Percentiles rank a stretch among this genome's conserved stretches.
Evolutionary conservation across 2,888 invertebrate genomes (phyloP).

Genomic region (Agrypnus murinus): DNA sequence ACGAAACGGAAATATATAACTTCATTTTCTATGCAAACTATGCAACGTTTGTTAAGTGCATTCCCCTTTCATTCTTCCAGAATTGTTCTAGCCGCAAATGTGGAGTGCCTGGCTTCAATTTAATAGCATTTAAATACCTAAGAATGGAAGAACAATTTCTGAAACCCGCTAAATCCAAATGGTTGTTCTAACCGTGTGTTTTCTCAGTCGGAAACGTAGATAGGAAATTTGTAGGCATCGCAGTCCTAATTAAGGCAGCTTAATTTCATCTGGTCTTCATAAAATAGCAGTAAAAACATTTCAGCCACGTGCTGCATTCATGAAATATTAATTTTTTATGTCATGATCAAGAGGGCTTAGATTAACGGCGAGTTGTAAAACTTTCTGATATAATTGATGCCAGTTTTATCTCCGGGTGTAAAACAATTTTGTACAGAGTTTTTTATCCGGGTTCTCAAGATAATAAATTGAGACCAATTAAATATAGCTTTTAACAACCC

Average conservation of each 20-base stretch:
- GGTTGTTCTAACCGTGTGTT: slow-evolving; percentile 2
- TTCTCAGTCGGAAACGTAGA: slow-evolving; percentile 17
- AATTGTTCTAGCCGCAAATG: slow-evolving; percentile 16
- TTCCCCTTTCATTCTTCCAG: slow-evolving; percentile 19
- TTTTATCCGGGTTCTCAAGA: slow-evolving; percentile 8
- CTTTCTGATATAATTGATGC: slow-evolving; percentile 15
- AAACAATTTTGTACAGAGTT: slow-evolving; percentile 13
- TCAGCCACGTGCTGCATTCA: slow-evolving; percentile 25
- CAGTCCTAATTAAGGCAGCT: slow-evolving; percentile 12
- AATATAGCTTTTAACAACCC: slow-evolving; percentile 6
- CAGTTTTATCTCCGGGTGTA: slow-evolving; percentile 19
- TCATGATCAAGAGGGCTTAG: slow-evolving; percentile 31
- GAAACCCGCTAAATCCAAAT: not conserved
- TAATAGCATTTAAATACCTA: slow-evolving; percentile 32
- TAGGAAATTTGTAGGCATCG: not conserved
- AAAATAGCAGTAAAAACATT: slow-evolving; percentile 30
- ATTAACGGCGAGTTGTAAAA: slow-evolving; percentile 31
- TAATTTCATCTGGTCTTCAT: slow-evolving; percentile 29
- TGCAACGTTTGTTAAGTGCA: slow-evolving; percentile 33
- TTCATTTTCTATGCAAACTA: slow-evolving; percentile 36
- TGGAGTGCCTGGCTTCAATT: slow-evolving; percentile 19
- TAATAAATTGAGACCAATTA: slow-evolving; percentile 19
- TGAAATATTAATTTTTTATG: slow-evolving; percentile 32
- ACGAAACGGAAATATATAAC: slow-evolving; percentile 32
- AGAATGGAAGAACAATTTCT: slow-evolving; percentile 22